Evolutionary conservation across 2,888 invertebrate genomes (phyloP).

Genomic region (Dicycla oo): DNA sequence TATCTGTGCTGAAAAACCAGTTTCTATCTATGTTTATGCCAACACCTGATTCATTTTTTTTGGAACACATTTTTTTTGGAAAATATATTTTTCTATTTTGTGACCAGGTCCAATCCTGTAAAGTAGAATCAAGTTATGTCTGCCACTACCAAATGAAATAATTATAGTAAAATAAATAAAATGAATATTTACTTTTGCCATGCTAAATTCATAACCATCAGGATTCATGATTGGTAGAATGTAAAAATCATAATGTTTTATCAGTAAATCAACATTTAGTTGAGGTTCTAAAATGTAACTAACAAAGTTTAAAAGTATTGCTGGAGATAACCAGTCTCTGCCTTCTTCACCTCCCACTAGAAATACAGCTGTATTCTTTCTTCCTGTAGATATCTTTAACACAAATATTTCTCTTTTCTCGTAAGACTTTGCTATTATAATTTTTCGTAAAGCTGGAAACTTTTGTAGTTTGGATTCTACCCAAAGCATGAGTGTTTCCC

Average conservation of each 20-base stretch:
- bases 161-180: not conserved
- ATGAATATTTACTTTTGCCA: conserved; percentile 68
- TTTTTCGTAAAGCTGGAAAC: conserved; percentile 68
- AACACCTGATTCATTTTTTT: conserved; percentile 63
- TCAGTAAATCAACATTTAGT: conserved; percentile 59
- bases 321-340: conserved; percentile 81
- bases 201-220: conserved; percentile 83
- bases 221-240: conserved; percentile 84
- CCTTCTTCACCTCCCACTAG: conserved; percentile 83
- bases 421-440: conserved; percentile 76
- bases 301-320: conserved; percentile 77
- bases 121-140: conserved; percentile 44
- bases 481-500: conserved; percentile 71
- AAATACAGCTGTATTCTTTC: conserved; percentile 74
- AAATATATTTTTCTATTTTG: conserved; percentile 79
- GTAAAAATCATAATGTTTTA: conserved; percentile 78
- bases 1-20: conserved; percentile 73
- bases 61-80: conserved; percentile 71
- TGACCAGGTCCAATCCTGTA: conserved; percentile 79
- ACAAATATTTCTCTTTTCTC: conserved; percentile 78
- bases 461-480: conserved; percentile 65
- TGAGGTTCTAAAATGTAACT: conserved; percentile 67
- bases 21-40: conserved; percentile 84
- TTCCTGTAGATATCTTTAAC: conserved; percentile 74
- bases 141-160: not conserved